Evolutionary conservation across 1,140 invertebrate genomes (phyloP), one percentile per base, ranked within the genome.

Genomic region (Drosophila lini): DNA sequence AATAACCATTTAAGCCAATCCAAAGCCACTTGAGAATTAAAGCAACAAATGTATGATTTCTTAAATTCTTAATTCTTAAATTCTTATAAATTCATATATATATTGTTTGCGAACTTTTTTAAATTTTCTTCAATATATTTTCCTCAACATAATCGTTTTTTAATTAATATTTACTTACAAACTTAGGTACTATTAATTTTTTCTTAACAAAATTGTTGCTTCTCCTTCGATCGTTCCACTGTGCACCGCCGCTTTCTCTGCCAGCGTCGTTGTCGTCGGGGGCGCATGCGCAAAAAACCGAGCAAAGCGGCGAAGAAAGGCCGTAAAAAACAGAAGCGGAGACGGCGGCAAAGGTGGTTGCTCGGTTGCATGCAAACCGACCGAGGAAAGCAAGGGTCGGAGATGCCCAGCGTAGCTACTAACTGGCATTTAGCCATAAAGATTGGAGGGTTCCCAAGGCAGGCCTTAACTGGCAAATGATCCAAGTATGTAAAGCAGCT

Each of bases 241-340:
- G 71, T 75, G 6, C 40, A 19, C 7, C 19, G 34, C 3, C 19
- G 52, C 52, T 55, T 55, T 55, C 52, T 42, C 55, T 53, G 28
- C 16, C 44, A 36, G 2, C 25, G 62, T 44, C 47, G 19, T 8
- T 57, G 42, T 63, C 61, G 25, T 41, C 28, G 67, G 53, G 50
- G 52, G 31, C 65, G 67, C 65, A 71, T 59, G 68, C 68, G 68
- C 68, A 71, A 69, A 56, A 69, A 69, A 55, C 42, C 42, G 65
- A 64, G 50, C 68, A 59, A 57, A 71, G 44, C 15, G 44, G 34
- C 52, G 34, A 41, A 58, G 42, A 58, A 70, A 70, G 65, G 62
- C 63, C 64, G 40, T 64, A 63, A 36, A 32, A 65, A 67, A 22
- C 62, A 64, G 62, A 62, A 64, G 40, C 57, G 38, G 58, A 64